Conservation (phyloP, 2,888 invertebrate species). For the Acleris cristana region DNA sequence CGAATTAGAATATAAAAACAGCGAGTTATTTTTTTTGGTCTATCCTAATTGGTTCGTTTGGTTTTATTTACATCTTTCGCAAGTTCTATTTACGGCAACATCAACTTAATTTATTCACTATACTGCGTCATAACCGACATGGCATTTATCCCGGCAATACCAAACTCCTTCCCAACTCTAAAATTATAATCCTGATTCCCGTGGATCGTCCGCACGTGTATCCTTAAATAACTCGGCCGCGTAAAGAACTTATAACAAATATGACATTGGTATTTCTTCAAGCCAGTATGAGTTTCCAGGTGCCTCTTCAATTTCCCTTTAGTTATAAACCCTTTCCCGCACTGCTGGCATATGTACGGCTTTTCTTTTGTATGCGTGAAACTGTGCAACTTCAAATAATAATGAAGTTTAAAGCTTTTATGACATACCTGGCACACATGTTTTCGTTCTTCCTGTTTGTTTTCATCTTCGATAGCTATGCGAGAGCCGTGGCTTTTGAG, state of each 20-base stretch:
- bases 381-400: conserved; percentile 72
- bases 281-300: conserved; percentile 69
- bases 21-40: no score
- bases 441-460: conserved; percentile 63
- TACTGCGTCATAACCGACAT: conserved; percentile 24
- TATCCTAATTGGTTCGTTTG: no score
- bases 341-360: conserved; percentile 75
- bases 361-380: conserved; percentile 77
- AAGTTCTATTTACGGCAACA: no score
- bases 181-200: conserved; percentile 74
- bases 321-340: conserved; percentile 76
- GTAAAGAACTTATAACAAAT: conserved; percentile 79
- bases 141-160: conserved; percentile 13
- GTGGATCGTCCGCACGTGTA: conserved; percentile 74
- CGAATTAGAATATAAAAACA: no score
- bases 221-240: conserved; percentile 69
- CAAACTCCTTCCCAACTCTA: conserved; percentile 53
- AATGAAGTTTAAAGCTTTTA: conserved; percentile 73
- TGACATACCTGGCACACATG: conserved; percentile 69
- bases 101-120: conserved; percentile 10
- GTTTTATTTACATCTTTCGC: no score
- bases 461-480: conserved; percentile 63
- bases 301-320: conserved; percentile 74
- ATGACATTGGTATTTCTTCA: conserved; percentile 77
- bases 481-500: conserved; percentile 70